Evolutionary conservation across 1,140 invertebrate species (phyloP).

Genomic region (Lerema accius): DNA sequence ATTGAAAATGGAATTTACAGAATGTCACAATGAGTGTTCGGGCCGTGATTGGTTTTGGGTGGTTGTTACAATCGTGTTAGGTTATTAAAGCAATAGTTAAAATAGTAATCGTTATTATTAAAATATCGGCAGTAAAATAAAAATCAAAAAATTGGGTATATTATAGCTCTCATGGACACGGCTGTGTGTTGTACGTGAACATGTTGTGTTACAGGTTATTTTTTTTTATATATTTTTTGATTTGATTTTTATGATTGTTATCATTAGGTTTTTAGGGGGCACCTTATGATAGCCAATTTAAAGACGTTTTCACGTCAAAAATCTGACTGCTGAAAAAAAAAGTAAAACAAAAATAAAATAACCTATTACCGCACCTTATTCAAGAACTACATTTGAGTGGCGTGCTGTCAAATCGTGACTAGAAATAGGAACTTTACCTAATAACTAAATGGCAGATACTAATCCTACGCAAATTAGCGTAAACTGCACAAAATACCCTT

Average conservation of each 20-base stretch:
- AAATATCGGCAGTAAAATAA: not conserved
- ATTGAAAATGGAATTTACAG: constrained; percentile 9
- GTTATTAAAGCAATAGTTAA: not conserved
- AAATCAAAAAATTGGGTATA: too few species aligned
- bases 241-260: too few species aligned
- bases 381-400: constrained; percentile 33
- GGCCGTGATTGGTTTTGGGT: not conserved
- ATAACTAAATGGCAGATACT: constrained; percentile 28
- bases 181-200: too few species aligned
- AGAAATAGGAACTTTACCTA: constrained; percentile 32
- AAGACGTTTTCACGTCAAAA: too few species aligned
- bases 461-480: constrained; percentile 30
- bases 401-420: constrained; percentile 43
- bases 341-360: too few species aligned
- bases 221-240: too few species aligned
- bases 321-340: too few species aligned
- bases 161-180: too few species aligned
- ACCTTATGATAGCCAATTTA: too few species aligned
- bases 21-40: constrained; percentile 22
- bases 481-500: constrained; percentile 19
- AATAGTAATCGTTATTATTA: not conserved
- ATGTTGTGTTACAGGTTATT: too few species aligned
- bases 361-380: constrained; percentile 32
- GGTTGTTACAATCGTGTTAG: not conserved
- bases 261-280: too few species aligned